Percentiles rank a stretch among this genome's conserved stretches.
These are phyloP conservation scores for Bursaphelenchus mucronatus DNA, from an alignment of 1,140 invertebrate species.

Conservation along the genomic window DNA sequence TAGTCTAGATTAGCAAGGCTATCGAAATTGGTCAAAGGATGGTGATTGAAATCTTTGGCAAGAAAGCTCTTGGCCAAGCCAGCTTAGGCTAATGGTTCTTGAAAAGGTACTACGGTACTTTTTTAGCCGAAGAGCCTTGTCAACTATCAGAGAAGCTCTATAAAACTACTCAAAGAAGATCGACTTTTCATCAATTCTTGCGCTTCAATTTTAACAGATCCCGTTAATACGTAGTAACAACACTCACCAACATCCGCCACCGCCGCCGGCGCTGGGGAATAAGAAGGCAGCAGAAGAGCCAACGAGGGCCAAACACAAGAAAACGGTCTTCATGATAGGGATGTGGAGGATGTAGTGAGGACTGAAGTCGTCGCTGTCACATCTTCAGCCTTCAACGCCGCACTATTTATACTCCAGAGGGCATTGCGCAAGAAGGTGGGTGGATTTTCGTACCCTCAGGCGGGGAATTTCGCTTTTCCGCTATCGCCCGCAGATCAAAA, in stretches of 20 bases:
- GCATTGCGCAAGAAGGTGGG: too few relatives aligned
- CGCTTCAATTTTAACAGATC: too few relatives aligned
- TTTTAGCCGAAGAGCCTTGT: not conserved
- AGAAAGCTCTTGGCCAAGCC: not conserved
- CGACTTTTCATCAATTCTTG: not conserved
- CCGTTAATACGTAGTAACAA: not conserved
- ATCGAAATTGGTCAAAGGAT: not conserved
- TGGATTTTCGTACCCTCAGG: too few relatives aligned
- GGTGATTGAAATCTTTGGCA: not conserved
- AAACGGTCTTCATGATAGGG: conserved; percentile 18
- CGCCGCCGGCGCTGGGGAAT: conserved; percentile 17
- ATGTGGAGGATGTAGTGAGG: too few relatives aligned
- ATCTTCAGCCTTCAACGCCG: too few relatives aligned
- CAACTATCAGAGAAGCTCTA: not conserved
- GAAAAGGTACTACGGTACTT: not conserved
- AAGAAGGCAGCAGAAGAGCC: conserved; percentile 16
- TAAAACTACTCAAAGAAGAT: not conserved
- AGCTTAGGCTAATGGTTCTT: not conserved
- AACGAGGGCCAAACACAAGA: conserved; percentile 18
- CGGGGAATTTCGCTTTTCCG: too few relatives aligned
- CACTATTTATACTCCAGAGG: too few relatives aligned
- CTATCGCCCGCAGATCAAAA: too few relatives aligned
- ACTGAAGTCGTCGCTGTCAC: too few relatives aligned
- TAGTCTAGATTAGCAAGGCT: not conserved
- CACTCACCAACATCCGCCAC: not conserved